phyloP scores from a whole-genome alignment of 2,113 vertebrate genomes.

The Eolophus roseicapilla region DNA sequence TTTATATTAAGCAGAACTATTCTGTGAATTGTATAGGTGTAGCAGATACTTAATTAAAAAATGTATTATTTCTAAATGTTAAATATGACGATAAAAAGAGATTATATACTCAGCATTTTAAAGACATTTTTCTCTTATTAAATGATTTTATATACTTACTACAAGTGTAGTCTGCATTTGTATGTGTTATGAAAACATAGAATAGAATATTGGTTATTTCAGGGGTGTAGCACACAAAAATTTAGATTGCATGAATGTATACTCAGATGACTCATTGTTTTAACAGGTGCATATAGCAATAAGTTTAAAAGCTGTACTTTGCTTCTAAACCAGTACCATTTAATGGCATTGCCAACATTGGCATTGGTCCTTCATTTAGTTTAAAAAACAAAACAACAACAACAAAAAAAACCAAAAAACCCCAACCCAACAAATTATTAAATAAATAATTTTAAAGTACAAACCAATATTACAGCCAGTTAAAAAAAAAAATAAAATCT shows the following conservation, averaged over 20 bases:
- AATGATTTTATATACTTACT: not conserved
- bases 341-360: not conserved
- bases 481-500: not conserved
- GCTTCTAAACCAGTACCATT: not conserved
- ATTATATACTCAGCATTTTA: not conserved
- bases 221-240: not conserved
- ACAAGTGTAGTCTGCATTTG: not conserved
- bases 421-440: not conserved
- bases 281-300: conserved; percentile 29
- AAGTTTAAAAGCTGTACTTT: not conserved
- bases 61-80: not conserved
- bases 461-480: not conserved
- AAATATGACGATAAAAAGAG: not conserved
- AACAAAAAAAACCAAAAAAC: not conserved
- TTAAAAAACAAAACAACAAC: not conserved
- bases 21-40: not conserved
- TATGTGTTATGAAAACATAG: not conserved
- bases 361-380: not conserved
- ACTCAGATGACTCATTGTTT: conserved; percentile 40
- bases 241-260: not conserved
- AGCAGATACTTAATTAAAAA: not conserved
- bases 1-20: not conserved
- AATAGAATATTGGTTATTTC: not conserved
- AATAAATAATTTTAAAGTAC: not conserved
- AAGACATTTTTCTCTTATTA: not conserved